Conservation (phyloP, 2,797 vertebrate species). For the Anabas testudineus region DNA sequence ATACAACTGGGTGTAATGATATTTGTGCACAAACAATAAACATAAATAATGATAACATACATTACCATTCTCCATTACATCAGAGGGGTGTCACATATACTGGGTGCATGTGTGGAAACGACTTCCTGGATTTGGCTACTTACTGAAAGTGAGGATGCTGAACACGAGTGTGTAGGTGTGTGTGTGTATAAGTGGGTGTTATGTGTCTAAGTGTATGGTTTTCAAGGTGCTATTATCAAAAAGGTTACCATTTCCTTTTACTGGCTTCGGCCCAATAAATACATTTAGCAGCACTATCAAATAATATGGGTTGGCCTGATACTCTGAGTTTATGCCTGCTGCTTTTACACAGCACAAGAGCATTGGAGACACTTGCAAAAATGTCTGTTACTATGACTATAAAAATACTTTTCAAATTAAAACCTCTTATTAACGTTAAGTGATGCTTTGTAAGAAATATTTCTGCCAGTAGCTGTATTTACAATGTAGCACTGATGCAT, state of each 20-base stretch:
- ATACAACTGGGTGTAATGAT: slow-evolving; percentile 79
- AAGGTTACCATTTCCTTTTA: slow-evolving; percentile 60
- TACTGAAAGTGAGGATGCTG: slow-evolving; percentile 46
- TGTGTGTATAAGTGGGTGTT: slow-evolving; percentile 23
- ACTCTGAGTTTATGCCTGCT: slow-evolving; percentile 49
- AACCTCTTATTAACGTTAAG: slow-evolving; percentile 47
- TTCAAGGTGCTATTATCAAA: slow-evolving; percentile 68
- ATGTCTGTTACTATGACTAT: slow-evolving; percentile 39
- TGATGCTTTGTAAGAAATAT: slow-evolving; percentile 30
- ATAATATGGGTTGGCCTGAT: slow-evolving; percentile 53
- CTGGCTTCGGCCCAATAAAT: slow-evolving; percentile 72
- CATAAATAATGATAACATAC: slow-evolving; percentile 78
- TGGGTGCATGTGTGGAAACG: slow-evolving; percentile 51
- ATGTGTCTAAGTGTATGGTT: slow-evolving; percentile 35
- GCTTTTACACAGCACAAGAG: slow-evolving; percentile 50
- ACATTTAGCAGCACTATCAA: slow-evolving; percentile 72
- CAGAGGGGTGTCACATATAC: slow-evolving; percentile 44
- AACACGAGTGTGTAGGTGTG: slow-evolving; percentile 24
- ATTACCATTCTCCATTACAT: slow-evolving; percentile 68
- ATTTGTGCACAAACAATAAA: slow-evolving; percentile 79
- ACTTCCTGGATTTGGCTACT: slow-evolving; percentile 64
- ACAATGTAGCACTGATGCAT: slow-evolving; percentile 16
- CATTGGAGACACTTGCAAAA: slow-evolving; percentile 48
- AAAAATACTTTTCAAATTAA: slow-evolving; percentile 55
- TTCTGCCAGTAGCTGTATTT: slow-evolving; percentile 41